Conservation (phyloP, 2,888 invertebrate genomes). For the Coleophora flavipennella region DNA sequence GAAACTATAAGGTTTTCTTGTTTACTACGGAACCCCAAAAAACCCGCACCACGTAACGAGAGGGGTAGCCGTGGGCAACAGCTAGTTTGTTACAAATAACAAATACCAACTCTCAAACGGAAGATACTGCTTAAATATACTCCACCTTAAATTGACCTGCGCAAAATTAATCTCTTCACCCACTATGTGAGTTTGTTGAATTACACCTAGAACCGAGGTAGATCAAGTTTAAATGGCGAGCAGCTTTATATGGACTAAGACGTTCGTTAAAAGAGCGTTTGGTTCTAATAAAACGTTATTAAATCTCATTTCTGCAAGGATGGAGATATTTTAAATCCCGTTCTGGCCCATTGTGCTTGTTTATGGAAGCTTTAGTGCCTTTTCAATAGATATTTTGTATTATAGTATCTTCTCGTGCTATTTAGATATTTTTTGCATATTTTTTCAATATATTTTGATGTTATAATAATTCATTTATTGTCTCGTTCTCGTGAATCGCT, state of each 20-base stretch:
- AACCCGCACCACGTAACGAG: too few relatives aligned
- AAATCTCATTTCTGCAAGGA: constrained; percentile 50
- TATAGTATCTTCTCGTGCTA: constrained; percentile 14
- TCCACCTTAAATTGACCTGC: constrained; percentile 33
- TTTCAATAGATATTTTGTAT: constrained; percentile 27
- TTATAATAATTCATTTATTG: too few relatives aligned
- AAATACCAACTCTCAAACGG: constrained; percentile 49
- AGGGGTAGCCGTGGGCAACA: too few relatives aligned
- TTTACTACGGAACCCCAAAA: too few relatives aligned
- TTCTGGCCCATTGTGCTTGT: too few relatives aligned
- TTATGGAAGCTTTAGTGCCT: constrained; percentile 24
- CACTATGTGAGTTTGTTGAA: background rate
- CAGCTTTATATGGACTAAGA: constrained; percentile 36
- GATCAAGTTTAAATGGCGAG: constrained; percentile 29
- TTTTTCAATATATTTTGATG: too few relatives aligned
- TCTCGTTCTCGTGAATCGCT: too few relatives aligned
- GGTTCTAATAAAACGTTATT: constrained; percentile 59
- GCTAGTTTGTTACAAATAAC: constrained; percentile 37
- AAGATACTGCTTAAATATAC: constrained; percentile 27
- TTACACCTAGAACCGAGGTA: constrained; percentile 8
- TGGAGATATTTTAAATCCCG: constrained; percentile 34
- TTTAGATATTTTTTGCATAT: too few relatives aligned
- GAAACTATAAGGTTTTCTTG: too few relatives aligned
- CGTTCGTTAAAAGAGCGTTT: constrained; percentile 53
- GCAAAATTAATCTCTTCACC: constrained; percentile 5